Evolutionary conservation across 2,113 vertebrate species (phyloP), one percentile per base, ranked within the genome.

Genomic region (Copsychus sechellarum): DNA sequence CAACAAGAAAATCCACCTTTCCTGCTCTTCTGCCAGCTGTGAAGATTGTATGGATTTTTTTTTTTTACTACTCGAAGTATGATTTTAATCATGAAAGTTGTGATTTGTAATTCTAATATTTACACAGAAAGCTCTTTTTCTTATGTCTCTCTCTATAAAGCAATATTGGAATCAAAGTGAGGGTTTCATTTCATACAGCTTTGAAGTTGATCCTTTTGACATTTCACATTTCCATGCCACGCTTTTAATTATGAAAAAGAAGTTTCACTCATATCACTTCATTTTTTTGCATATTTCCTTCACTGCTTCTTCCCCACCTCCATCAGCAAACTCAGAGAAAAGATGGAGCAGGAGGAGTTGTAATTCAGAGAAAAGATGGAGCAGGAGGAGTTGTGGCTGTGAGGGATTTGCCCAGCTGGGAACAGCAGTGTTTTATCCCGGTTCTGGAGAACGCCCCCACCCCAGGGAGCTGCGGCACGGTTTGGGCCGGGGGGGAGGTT

Each of bases 181-280:
- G 4, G 54, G 88, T 90, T 96, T 95, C 95, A 93, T 93, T 96
- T 93, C 92, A 26, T 14, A 15, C 54, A 54, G 88, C 92, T 96
- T 97, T 97, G 95, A 96, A 94, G 95, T 69, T 94, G 86, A 95
- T 95, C 94, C 88, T 83, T 96, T 86, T 94, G 96, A 95, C 96
- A 95, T 90, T 93, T 94, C 82, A 92, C 74, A 88, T 96, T 86
- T 93, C 77, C 90, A 42, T 86, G 88, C 73, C 88, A 94, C 0
- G 4, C n/a, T 83, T 90, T 86, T 96, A 92, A 95, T 94, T 90
- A 93, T 8, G 36, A 67, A 51, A 62, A 81, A 82, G 69, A 81
- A 76, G 74, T 70, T 92, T 70, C 88, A n/a, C 50, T 90, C 88
- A 22, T 82, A 34, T 38, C 51, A 47, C 53, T 93, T 78, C 48